Percentiles rank a stretch among this genome's conserved stretches.
Evolutionary conservation across 2,113 vertebrate genomes (phyloP).

Genomic region (Ctenomys sociabilis): DNA sequence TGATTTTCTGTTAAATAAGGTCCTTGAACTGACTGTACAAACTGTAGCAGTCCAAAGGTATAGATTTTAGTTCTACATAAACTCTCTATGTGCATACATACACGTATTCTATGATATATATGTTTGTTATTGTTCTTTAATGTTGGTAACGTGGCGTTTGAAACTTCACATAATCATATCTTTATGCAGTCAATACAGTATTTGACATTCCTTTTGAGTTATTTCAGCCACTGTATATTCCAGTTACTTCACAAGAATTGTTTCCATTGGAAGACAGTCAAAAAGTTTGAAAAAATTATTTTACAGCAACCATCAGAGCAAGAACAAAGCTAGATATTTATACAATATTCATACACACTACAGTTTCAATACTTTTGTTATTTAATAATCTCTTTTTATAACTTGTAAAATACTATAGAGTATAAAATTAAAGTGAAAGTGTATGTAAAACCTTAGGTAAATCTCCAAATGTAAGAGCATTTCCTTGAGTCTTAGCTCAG

Average conservation of each 20-base stretch:
- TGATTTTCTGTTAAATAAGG: not conserved
- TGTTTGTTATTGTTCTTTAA: not conserved
- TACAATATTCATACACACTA: not conserved
- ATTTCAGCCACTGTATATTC: not conserved
- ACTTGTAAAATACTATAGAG: not conserved
- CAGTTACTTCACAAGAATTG: not conserved
- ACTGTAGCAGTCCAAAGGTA: fast-evolving
- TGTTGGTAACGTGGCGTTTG: not conserved
- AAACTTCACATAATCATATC: not conserved
- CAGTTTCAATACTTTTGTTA: not conserved
- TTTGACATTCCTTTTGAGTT: not conserved
- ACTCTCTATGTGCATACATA: too few species aligned
- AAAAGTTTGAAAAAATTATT: not conserved
- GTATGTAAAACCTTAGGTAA: not conserved
- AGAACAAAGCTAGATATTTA: not conserved
- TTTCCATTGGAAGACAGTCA: not conserved
- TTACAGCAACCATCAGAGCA: not conserved
- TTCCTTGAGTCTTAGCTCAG: not conserved
- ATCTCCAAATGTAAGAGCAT: not conserved
- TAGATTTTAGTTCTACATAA: fast-evolving
- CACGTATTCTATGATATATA: not conserved
- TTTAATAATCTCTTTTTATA: not conserved
- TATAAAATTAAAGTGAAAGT: not conserved
- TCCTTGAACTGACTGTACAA: not conserved
- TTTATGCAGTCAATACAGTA: not conserved